Evolutionary conservation across 1,140 invertebrate genomes (phyloP).

Genomic region (Pemphigus obesinymphae): DNA sequence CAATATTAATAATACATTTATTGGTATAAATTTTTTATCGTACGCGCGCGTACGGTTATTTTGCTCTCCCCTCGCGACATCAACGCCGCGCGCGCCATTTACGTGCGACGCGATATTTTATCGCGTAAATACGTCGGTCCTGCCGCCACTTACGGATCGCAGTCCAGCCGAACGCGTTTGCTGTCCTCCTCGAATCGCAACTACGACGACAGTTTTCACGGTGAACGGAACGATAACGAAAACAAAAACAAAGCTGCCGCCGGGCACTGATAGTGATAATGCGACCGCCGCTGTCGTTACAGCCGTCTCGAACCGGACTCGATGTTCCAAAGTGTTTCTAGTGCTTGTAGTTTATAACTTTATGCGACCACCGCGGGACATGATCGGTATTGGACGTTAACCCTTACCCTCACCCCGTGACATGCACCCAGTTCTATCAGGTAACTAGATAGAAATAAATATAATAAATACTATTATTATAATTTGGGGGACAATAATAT

Average conservation of each 20-base stretch:
- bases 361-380: background rate
- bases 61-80: background rate
- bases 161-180: background rate
- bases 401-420: background rate
- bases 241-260: background rate
- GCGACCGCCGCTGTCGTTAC: background rate
- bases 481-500: too few species aligned
- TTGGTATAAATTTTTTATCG: too few species aligned
- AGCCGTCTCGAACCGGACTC: background rate
- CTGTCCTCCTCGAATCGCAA: background rate
- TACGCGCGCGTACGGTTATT: background rate
- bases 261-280: conserved; percentile 8
- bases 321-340: background rate
- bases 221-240: background rate
- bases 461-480: background rate
- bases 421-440: conserved; percentile 19
- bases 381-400: background rate
- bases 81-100: conserved; percentile 9
- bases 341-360: background rate
- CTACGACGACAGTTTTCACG: background rate
- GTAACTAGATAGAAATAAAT: background rate
- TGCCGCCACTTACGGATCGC: background rate
- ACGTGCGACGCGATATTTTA: background rate
- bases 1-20: too few species aligned
- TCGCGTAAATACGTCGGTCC: conserved; percentile 4